These are phyloP conservation scores for Hypena proboscidalis DNA, from an alignment of 2,888 invertebrate genomes.

Conservation along the genomic window DNA sequence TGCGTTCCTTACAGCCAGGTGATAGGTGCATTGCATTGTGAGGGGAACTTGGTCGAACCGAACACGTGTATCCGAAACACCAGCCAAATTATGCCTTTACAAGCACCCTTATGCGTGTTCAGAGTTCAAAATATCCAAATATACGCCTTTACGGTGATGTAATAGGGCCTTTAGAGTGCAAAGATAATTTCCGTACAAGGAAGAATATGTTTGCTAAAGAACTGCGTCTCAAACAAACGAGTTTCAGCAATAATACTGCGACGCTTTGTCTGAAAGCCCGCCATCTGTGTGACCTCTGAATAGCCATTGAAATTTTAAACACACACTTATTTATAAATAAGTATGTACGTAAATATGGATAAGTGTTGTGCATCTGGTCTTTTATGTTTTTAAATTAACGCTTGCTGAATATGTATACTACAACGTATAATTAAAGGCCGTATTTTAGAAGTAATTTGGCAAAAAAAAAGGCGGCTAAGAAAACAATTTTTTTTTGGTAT, in stretches of 20 bases:
- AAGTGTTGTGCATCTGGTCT: conserved; percentile 35
- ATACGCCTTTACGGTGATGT: conserved; percentile 14
- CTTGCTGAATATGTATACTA: conserved; percentile 23
- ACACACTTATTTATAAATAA: conserved; percentile 50
- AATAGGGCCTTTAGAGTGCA: conserved; percentile 11
- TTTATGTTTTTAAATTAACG: conserved; percentile 24
- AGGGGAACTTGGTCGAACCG: conserved; percentile 57
- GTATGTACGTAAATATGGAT: conserved; percentile 36
- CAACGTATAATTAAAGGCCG: conserved; percentile 21
- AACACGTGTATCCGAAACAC: conserved; percentile 69
- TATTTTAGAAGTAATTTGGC: conserved; percentile 29
- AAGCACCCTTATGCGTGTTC: conserved; percentile 24
- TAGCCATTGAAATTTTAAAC: conserved; percentile 60
- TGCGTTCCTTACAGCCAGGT: conserved; percentile 64
- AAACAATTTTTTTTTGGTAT: no score
- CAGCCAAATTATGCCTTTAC: conserved; percentile 51
- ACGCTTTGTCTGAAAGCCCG: conserved; percentile 58
- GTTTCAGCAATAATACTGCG: conserved; percentile 60
- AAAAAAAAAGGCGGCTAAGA: no score
- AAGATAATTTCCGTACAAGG: conserved; percentile 4
- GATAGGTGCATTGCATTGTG: conserved; percentile 70
- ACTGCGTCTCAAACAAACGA: conserved; percentile 69
- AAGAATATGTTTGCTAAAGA: conserved; percentile 43
- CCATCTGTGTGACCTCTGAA: conserved; percentile 73
- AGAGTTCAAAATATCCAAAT: conserved; percentile 3